Conservation (phyloP, 2,888 invertebrate species). For the Pimpla rufipes region DNA sequence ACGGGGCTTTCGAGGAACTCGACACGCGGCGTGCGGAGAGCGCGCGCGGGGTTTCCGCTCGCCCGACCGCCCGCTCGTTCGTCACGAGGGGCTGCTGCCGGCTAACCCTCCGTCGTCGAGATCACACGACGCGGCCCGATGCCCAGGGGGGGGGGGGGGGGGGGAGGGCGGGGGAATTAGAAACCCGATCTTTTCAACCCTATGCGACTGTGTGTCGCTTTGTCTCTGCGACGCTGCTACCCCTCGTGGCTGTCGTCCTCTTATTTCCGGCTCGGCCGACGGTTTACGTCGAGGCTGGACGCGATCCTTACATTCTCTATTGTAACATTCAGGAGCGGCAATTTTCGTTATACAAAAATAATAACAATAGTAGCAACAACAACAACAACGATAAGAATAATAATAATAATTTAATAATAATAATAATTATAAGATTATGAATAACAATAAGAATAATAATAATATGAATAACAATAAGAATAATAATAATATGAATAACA, state of each 20-base stretch:
- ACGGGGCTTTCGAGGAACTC: slow-evolving; percentile 65
- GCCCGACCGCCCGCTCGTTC: slow-evolving; percentile 20
- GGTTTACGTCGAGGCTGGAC: neutral
- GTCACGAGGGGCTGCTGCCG: slow-evolving; percentile 42
- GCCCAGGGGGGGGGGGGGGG: slow-evolving; percentile 3
- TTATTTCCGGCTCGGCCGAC: neutral
- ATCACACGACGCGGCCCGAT: slow-evolving; percentile 13
- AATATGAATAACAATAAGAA: too few relatives aligned
- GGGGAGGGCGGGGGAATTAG: slow-evolving; percentile 30
- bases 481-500: too few relatives aligned
- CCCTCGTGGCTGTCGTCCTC: neutral
- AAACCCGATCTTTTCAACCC: slow-evolving; percentile 51
- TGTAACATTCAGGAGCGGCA: neutral
- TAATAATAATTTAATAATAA: too few relatives aligned
- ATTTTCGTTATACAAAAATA: neutral
- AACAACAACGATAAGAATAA: too few relatives aligned
- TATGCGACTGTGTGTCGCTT: slow-evolving; percentile 1
- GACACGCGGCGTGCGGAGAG: slow-evolving; percentile 9
- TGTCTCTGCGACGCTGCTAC: slow-evolving; percentile 5
- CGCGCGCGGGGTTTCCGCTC: slow-evolving; percentile 25
- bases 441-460: too few relatives aligned
- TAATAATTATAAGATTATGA: too few relatives aligned
- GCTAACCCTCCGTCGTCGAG: slow-evolving; percentile 17
- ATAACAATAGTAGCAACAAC: neutral
- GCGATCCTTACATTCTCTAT: neutral